Percentiles rank a stretch among this genome's conserved stretches.
Conservation (phyloP, 2,113 vertebrate genomes). For the Embiotoca jacksoni region DNA sequence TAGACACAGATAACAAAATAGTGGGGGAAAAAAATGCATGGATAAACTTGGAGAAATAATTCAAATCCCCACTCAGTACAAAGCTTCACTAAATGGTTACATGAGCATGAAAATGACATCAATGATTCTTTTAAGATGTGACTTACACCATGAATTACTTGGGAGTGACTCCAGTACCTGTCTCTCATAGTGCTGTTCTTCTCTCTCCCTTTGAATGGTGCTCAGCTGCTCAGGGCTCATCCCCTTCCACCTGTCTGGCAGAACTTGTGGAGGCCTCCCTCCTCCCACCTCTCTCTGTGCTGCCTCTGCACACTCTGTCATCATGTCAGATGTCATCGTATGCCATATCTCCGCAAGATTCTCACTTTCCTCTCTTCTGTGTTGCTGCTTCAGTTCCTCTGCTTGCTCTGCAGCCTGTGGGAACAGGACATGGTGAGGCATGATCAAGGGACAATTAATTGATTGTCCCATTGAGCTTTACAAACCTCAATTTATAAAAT, state of each 20-base stretch:
- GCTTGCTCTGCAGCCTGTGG: slow-evolving; percentile 76
- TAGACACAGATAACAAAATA: too few relatives aligned
- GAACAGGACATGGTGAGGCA: background rate
- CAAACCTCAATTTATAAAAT: slow-evolving; percentile 9
- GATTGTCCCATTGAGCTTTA: slow-evolving; percentile 17
- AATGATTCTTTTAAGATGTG: background rate
- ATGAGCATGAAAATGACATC: too few relatives aligned
- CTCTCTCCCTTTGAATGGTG: slow-evolving; percentile 74
- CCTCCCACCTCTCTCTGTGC: slow-evolving; percentile 39
- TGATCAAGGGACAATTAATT: slow-evolving; percentile 18
- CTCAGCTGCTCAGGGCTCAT: slow-evolving; percentile 80
- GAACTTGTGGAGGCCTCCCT: slow-evolving; percentile 44
- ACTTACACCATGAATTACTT: background rate
- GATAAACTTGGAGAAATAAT: too few relatives aligned
- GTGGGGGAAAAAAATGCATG: too few relatives aligned
- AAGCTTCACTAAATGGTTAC: too few relatives aligned
- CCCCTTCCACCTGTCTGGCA: slow-evolving; percentile 84
- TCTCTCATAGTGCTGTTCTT: slow-evolving; percentile 72
- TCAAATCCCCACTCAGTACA: too few relatives aligned
- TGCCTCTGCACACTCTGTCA: slow-evolving; percentile 81
- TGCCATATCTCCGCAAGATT: slow-evolving; percentile 75
- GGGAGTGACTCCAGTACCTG: slow-evolving; percentile 68
- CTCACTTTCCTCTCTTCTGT: slow-evolving; percentile 63
- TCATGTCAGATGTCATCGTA: slow-evolving; percentile 82
- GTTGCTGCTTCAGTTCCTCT: slow-evolving; percentile 63